A percentile compares a stretch with the other conserved stretches of the same genome.
Conservation (phyloP, 2,888 invertebrate species). For the Rotaria macrura region DNA sequence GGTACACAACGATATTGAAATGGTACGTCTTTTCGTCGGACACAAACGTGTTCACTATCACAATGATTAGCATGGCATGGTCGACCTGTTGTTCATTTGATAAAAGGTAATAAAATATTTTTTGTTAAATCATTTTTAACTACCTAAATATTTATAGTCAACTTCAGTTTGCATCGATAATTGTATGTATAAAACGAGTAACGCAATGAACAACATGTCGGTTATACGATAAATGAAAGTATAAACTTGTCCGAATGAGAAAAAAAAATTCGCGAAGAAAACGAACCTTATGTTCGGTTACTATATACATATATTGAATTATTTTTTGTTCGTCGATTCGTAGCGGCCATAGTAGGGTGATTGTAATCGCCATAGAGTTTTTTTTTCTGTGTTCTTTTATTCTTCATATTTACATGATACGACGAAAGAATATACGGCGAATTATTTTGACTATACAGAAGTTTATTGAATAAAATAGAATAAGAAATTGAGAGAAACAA, state of each 20-base stretch:
- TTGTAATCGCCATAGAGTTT: neutral
- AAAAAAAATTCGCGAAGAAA: neutral
- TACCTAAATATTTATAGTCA: neutral
- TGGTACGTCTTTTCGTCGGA: neutral
- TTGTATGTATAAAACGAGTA: neutral
- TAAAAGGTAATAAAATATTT: neutral
- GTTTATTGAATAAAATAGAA: conserved; percentile 4
- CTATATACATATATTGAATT: neutral
- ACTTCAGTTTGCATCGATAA: neutral
- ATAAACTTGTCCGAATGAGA: neutral
- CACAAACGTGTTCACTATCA: neutral
- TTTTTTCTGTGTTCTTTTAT: neutral
- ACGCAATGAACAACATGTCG: neutral
- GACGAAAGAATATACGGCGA: neutral
- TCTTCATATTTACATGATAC: neutral
- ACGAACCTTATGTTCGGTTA: neutral
- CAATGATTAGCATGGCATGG: neutral
- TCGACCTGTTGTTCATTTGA: neutral
- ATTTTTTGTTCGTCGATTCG: neutral
- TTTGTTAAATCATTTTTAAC: no score
- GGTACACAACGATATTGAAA: conserved; percentile 10
- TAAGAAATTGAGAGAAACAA: neutral
- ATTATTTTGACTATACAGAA: neutral
- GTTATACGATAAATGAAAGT: neutral
- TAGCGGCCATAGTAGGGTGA: neutral